Conservation (phyloP, 2,113 vertebrate genomes). For the Hemichromis elongatus region DNA sequence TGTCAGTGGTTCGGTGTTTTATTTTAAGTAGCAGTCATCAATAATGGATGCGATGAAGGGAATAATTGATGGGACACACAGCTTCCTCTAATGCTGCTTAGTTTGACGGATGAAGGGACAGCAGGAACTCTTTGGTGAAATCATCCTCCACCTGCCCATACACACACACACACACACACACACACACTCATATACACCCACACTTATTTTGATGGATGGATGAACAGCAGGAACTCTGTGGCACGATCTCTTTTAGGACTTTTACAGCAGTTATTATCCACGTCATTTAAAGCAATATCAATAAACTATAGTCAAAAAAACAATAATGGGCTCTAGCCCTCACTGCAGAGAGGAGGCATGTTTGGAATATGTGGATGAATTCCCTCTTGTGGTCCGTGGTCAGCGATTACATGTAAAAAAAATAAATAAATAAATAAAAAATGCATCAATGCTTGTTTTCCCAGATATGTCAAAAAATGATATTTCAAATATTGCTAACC, state of each 20-base stretch:
- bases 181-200: constrained; percentile 21
- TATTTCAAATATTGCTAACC: not conserved
- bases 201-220: constrained; percentile 57
- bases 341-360: not conserved
- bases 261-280: constrained; percentile 23
- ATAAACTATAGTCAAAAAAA: constrained; percentile 4
- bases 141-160: constrained; percentile 4
- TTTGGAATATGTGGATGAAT: not conserved
- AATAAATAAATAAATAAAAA: not conserved
- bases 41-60: constrained; percentile 61
- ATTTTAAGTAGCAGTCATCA: constrained; percentile 69
- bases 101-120: constrained; percentile 64
- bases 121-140: constrained; percentile 51
- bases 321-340: not conserved
- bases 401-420: not conserved
- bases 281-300: constrained; percentile 7
- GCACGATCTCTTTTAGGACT: constrained; percentile 28
- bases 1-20: constrained; percentile 62
- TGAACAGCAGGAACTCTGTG: constrained; percentile 35
- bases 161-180: not conserved
- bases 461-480: not conserved
- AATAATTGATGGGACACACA: constrained; percentile 71
- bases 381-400: not conserved
- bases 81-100: constrained; percentile 68
- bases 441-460: not conserved